A percentile compares a stretch with the other conserved stretches of the same genome.
These are phyloP conservation scores for Lobophora halterata DNA, from an alignment of 2,888 invertebrate genomes.

Conservation along the genomic window DNA sequence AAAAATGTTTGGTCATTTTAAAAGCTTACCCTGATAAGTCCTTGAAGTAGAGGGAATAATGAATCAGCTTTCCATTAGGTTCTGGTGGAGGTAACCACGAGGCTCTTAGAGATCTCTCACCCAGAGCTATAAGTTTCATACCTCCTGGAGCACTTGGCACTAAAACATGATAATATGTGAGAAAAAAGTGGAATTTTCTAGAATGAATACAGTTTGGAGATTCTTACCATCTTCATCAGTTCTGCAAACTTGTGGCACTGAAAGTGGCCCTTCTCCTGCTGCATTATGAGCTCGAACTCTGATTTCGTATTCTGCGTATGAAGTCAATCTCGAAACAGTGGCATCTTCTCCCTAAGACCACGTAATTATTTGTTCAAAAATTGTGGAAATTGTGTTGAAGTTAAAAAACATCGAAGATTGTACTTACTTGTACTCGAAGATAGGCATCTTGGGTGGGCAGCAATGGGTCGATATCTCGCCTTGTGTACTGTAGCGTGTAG, in stretches of 20 bases:
- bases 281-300: slow-evolving; percentile 91
- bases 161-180: slow-evolving; percentile 47
- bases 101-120: slow-evolving; percentile 89
- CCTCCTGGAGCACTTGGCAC: slow-evolving; percentile 92
- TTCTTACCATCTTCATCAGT: slow-evolving; percentile 90
- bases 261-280: slow-evolving; percentile 91
- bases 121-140: slow-evolving; percentile 90
- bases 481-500: slow-evolving; percentile 70
- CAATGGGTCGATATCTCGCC: slow-evolving; percentile 65
- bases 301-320: slow-evolving; percentile 93
- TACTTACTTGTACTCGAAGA: slow-evolving; percentile 63
- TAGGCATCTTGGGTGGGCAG: slow-evolving; percentile 64
- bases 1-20: background rate
- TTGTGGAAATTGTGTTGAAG: too few species aligned
- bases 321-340: slow-evolving; percentile 87
- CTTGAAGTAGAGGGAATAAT: slow-evolving; percentile 89
- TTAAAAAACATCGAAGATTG: slow-evolving; percentile 5
- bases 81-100: slow-evolving; percentile 92
- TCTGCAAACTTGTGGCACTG: slow-evolving; percentile 87
- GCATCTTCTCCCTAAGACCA: slow-evolving; percentile 83
- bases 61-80: slow-evolving; percentile 90
- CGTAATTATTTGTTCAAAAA: slow-evolving; percentile 3
- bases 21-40: slow-evolving; percentile 83
- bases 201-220: too few species aligned
- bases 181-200: background rate